Base-by-base conservation (phyloP, 2,888 invertebrate genomes). In the Brachylomia viminalis region DNA sequence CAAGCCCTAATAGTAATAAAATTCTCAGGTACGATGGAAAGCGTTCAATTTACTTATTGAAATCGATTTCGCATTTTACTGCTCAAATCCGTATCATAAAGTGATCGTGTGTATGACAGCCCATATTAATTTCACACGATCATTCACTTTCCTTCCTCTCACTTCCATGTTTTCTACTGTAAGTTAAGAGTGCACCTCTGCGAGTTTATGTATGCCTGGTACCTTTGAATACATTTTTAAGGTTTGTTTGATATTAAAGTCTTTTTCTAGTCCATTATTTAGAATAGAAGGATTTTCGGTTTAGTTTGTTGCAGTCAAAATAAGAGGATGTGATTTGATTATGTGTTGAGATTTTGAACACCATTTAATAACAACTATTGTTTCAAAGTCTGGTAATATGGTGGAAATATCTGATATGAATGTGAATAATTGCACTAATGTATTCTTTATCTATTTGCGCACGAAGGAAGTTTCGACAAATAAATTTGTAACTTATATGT, bases 381-480 rank as follows among this genome's bases (percentile, higher is more conserved):
- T 52, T 59, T 59, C 6, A 58, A 49, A 49, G 38, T 75, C n/a
- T 56, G 20, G 17, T 42, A 23, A 45, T 42, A 27, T 56, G 17
- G 54, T 65, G 62, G 13, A 47, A 77, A 68, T 59, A 49, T 72
- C 47, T 59, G n/a, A 47, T 72, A 27, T 33, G n/a, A 49, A 69
- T 52, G 15, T 49, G 30, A 56, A 54, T 69, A 68, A 68, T 47
- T 64, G 27, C 42, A 59, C 15, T 72, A 72, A 54, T 70, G 27
- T 70, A 38, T 67, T 62, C 23, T 65, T 68, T 72, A 58, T 79
- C 62, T 70, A 33, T 67, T 56, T 52, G n/a, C 42, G 49, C 38
- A 72, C 38, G 64, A 78, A 86, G 78, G 79, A 85, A 88, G 78
- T 88, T 82, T 83, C 62, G 42, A 75, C 71, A 75, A 81, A 71